Conservation (phyloP, 2,797 vertebrate genomes). For the Eospalax fontanierii region DNA sequence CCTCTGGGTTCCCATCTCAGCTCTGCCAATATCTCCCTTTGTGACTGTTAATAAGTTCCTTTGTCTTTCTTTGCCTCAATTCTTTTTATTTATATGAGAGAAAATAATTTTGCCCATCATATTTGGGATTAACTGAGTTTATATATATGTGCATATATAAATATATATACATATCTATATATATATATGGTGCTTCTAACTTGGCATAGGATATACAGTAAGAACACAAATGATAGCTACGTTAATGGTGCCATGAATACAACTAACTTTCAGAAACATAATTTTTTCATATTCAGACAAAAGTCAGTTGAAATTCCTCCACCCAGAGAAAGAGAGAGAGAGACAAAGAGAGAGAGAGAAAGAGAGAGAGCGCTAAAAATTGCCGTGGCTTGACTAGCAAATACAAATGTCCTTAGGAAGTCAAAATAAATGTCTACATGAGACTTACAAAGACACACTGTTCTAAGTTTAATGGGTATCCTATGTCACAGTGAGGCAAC, state of each 20-base stretch:
- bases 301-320: not conserved
- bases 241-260: not conserved
- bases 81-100: constrained; percentile 22
- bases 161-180: not conserved
- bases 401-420: not conserved
- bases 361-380: not conserved
- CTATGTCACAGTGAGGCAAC: not conserved
- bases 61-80: not conserved
- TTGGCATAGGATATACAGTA: not conserved
- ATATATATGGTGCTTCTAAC: not conserved
- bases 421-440: not conserved
- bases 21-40: not conserved
- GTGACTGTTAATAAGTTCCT: not conserved
- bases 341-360: too few relatives aligned
- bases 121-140: not conserved
- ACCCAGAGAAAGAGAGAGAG: not conserved
- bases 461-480: not conserved
- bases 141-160: too few relatives aligned
- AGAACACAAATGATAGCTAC: not conserved
- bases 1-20: not conserved
- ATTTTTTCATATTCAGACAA: not conserved
- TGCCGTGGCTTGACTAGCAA: not conserved
- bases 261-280: not conserved
- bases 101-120: not conserved
- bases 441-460: not conserved